Evolutionary conservation across 1,140 invertebrate genomes (phyloP).

Genomic region (Drosophila neocordata): DNA sequence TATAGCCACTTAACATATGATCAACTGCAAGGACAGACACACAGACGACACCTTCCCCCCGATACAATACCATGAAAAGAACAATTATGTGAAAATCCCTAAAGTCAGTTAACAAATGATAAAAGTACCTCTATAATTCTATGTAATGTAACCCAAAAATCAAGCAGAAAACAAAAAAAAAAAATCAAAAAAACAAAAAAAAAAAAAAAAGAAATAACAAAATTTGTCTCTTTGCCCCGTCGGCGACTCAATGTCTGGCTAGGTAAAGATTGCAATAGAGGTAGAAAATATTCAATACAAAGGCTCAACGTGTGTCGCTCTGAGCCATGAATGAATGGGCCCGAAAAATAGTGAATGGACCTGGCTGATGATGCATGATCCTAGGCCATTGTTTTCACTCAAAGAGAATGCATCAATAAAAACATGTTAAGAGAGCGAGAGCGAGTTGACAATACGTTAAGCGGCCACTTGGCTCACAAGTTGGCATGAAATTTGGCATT

Average conservation of each 20-base stretch:
- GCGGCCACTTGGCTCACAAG: constrained; percentile 48
- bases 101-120: constrained; percentile 77
- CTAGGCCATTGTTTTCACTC: constrained; percentile 43
- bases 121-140: constrained; percentile 78
- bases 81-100: constrained; percentile 77
- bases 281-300: constrained; percentile 31
- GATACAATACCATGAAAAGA: constrained; percentile 63
- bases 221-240: constrained; percentile 11
- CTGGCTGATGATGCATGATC: constrained; percentile 51
- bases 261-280: neutral
- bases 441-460: constrained; percentile 42
- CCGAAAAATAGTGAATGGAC: constrained; percentile 52
- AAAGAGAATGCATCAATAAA: constrained; percentile 75
- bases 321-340: constrained; percentile 57
- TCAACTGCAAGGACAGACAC: constrained; percentile 59
- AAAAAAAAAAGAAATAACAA: constrained; percentile 6
- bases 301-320: constrained; percentile 62
- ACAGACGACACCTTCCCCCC: constrained; percentile 39
- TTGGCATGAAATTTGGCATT: constrained; percentile 60
- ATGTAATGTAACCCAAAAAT: constrained; percentile 75
- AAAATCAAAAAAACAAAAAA: neutral
- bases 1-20: constrained; percentile 81
- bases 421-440: constrained; percentile 60
- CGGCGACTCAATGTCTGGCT: constrained; percentile 67
- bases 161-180: constrained; percentile 15